Base-by-base conservation (phyloP, 2,113 vertebrate genomes). In the Pungitius pungitius region DNA sequence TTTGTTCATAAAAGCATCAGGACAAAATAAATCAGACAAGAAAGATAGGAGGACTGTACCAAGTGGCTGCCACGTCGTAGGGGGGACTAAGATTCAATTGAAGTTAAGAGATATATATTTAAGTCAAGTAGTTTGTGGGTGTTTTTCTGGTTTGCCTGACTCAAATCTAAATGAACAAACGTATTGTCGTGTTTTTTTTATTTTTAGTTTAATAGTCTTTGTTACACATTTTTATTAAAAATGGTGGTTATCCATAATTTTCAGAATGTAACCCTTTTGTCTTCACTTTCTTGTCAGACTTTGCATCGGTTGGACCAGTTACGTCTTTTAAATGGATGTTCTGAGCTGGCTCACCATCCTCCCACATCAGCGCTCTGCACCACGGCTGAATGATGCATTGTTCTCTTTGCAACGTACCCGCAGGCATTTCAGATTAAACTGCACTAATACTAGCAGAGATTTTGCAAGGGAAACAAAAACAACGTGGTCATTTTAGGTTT, bases 341-440 rank as follows among this genome's bases (percentile, higher is more conserved):
- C 33, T 35, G 33, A 35, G 33, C 22, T 59, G 65, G 61, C 60
- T 67, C 71, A 75, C 15, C 14, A 51, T 30, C 62, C 57, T 54
- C 68, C 69, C 22, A 74, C 60, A 26, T 52, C 6, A 78, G 72
- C 30, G 39, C 64, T 62, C 27, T 43, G 35, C 37, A 63, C 42
- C 13, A 0, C 0, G 13, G 37, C 15, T 70, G 55, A 82, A 80
- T 78, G 62, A 82, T 73, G 62, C 59, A 82, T 72, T 11, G 42
- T 56, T 52, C 71, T 65, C 42, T 75, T 72, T 65, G 66, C 61
- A 35, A 69, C 69, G 33, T 45, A 24, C 62, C 40, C 77, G 30
- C 64, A 80, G 61, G 69, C 70, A 27, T 51, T 72, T 75, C 66
- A 55, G 47, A 42, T 68, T 63, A 35, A 77, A 78, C 72, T 22